Base-by-base conservation (phyloP, 2,888 invertebrate genomes). In the Zootermopsis nevadensis region DNA sequence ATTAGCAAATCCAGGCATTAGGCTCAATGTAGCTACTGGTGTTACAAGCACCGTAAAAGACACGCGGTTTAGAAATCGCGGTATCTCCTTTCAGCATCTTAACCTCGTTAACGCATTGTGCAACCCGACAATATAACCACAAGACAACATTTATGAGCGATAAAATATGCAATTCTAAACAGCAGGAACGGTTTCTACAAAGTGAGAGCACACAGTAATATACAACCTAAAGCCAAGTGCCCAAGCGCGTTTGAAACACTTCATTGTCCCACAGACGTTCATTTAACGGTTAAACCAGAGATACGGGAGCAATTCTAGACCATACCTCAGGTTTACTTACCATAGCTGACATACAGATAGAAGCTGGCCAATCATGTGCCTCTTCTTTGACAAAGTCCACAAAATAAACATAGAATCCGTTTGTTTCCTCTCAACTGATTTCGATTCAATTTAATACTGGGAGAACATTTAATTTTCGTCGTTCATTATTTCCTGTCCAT, bases 71-170 rank as follows among this genome's bases (percentile, higher is more conserved):
- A 60, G 60, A 60, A 60, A 60, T 60, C 60, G 60, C 60, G 60
- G 60, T n/a, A n/a, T 60, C 60, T 60, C n/a, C 27, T 60, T 60
- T 60, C 60, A 60, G 27, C 15, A n/a, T n/a, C 60, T 60, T 60
- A 60, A 60, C 60, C 60, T 60, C 60, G 27, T 60, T 60, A 60
- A 60, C 8, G 1, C 27, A 60, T 27, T 27, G 6, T 27, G 60
- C 27, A 27, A 60, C 27, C 27, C n/a, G 2, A n/a, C 4, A 60
- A 60, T 53, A 53, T 27, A 60, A 60, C n/a, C 27, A 60, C 27
- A 60, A 53, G 8, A 53, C 53, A 53, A 24, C 53, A 53, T 53
- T n/a, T 27, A 60, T 15, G n/a, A 27, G 27, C 60, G n/a, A 60
- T 60, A 60, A 60, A 60, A 60, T 10, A 60, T 60, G 27, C 2